Conservation (phyloP, 2,888 invertebrate species). For the Lithophane ornitopus region DNA sequence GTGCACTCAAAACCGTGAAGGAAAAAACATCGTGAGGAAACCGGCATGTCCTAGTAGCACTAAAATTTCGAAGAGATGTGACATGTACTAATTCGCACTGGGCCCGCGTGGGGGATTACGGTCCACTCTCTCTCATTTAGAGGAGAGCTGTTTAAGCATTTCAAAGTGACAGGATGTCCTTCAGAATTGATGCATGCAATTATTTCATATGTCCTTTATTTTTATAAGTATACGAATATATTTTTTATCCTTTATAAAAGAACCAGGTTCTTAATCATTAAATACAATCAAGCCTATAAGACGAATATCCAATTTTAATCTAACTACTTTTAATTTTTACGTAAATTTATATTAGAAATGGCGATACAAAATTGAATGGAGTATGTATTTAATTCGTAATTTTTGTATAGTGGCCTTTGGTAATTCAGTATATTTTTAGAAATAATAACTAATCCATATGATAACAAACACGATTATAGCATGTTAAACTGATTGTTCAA, state of each 20-base stretch:
- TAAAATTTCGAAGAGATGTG: no score
- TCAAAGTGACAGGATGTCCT: no score
- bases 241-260: background rate
- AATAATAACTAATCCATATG: conserved; percentile 15
- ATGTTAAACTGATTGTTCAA: conserved; percentile 3
- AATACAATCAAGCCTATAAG: background rate
- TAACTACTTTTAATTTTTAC: background rate
- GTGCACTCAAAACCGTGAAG: no score
- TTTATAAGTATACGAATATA: no score
- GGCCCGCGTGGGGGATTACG: no score
- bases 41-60: no score
- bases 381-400: background rate
- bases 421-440: conserved; percentile 1
- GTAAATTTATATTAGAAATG: background rate
- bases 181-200: background rate
- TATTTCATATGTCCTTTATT: background rate
- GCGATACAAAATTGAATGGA: background rate
- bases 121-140: no score
- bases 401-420: background rate
- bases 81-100: no score
- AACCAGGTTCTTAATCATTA: background rate
- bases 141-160: no score
- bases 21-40: no score
- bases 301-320: background rate
- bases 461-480: conserved; percentile 4